Base-by-base conservation (phyloP, 1,140 invertebrate species). In the Bombus waltoni region DNA sequence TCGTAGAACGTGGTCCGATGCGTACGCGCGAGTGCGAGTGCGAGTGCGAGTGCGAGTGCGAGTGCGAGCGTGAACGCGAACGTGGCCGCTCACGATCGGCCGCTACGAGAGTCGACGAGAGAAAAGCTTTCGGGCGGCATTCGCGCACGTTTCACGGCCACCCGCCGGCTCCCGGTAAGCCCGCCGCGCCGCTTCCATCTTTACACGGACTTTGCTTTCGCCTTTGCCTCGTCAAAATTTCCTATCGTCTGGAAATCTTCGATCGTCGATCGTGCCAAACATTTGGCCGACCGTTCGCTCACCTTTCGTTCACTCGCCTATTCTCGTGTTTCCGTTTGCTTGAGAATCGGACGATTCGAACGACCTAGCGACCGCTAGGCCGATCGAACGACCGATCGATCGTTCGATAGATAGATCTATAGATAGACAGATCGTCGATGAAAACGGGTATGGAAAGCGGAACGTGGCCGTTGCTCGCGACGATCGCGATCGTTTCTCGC, bases 91-190 rank as follows among this genome's bases (percentile, higher is more conserved):
- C 65, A 81, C 86, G 86, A 85, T 65, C 76, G 79, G 18, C 59
- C 59, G 59, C 53, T 68, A 70, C 42, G 78, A 81, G 65, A 42
- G 28, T 42, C 62, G 38, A 71, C 74, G 68, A 85, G 68, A 62
- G 66, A 73, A 86, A 44, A 62, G 75, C 35, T 68, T 68, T 18
- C 65, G 71, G 38, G 22, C 47, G 81, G 77, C 59, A 65, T 82
- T 79, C 57, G 77, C 62, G 57, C 62, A 71, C 82, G 74, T 77
- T 57, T 84, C 65, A 53, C 62, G 62, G 84, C 90, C 93, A 93
- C 92, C 92, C 92, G 92, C 71, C 40, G 87, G 78, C 68, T 86
- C 73, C 44, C 81, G 75, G 87, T 84, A 89, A 85, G 86, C 86
- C 83, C 15, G 73, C 71, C 68, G 83, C 79, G 78, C 59, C 68